phyloP scores from a whole-genome alignment of 1,140 invertebrate species.

The Drosophila nebulosa region DNA sequence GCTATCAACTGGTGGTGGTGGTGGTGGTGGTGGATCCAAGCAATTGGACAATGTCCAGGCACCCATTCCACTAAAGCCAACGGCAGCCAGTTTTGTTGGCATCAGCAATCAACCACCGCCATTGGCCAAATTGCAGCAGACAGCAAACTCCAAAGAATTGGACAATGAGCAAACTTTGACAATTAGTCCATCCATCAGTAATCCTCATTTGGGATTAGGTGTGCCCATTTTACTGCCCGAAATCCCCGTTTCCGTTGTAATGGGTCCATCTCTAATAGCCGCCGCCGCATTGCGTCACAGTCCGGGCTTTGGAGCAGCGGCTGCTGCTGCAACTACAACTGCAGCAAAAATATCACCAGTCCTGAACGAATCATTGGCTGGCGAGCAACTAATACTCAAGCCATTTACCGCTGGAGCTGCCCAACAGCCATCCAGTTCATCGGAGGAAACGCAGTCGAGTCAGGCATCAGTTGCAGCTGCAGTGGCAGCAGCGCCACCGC shows the following conservation, averaged over 20 bases:
- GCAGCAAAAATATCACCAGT: background rate
- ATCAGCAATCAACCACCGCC: slow-evolving; percentile 21
- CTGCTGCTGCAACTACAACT: background rate
- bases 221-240: slow-evolving; percentile 71
- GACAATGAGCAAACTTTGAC: background rate
- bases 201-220: slow-evolving; percentile 14
- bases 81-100: slow-evolving; percentile 22
- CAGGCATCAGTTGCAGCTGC: background rate
- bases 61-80: slow-evolving; percentile 58
- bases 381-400: background rate
- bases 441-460: background rate
- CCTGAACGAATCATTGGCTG: background rate
- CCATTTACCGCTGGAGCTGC: slow-evolving; percentile 1
- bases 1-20: background rate
- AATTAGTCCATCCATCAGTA: background rate
- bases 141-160: background rate
- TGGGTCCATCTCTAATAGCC: slow-evolving; percentile 40
- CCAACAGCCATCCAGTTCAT: background rate
- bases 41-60: slow-evolving; percentile 32
- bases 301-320: slow-evolving; percentile 11
- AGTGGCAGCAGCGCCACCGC: background rate
- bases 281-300: slow-evolving; percentile 42
- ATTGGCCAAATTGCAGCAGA: slow-evolving; percentile 3
- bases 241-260: slow-evolving; percentile 70
- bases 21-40: too few relatives aligned